A percentile compares a stretch with the other conserved stretches of the same genome.
Evolutionary conservation across 2,888 invertebrate species (phyloP).

Genomic region (Drosophila vallismaia): DNA sequence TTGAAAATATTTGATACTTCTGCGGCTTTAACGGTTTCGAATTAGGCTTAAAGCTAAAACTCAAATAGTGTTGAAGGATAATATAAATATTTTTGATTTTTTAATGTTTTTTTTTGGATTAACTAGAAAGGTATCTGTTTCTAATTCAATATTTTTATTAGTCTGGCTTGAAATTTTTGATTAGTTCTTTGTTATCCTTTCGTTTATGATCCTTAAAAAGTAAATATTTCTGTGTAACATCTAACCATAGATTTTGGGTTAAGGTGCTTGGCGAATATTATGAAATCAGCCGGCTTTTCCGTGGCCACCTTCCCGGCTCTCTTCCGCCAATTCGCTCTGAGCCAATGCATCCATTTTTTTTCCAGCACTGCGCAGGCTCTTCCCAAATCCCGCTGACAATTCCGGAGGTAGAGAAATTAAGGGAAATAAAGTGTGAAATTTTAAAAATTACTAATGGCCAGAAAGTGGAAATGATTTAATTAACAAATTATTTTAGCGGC

Average conservation of each 20-base stretch:
- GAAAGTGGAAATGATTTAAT: neutral
- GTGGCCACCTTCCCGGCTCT: conserved; percentile 9
- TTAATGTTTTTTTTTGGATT: too few relatives aligned
- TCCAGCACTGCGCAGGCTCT: conserved; percentile 4
- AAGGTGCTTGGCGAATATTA: conserved; percentile 30
- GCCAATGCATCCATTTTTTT: neutral
- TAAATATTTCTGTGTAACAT: neutral
- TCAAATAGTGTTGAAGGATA: neutral
- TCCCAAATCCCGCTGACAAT: neutral
- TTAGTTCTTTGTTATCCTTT: too few relatives aligned
- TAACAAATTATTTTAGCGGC: neutral
- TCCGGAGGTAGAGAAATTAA: neutral
- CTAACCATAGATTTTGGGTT: neutral
- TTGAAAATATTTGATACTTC: neutral
- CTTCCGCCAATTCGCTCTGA: conserved; percentile 3
- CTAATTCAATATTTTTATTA: too few relatives aligned
- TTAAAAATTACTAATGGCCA: neutral
- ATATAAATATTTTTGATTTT: too few relatives aligned
- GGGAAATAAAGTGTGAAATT: neutral
- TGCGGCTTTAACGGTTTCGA: neutral
- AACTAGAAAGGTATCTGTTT: too few relatives aligned
- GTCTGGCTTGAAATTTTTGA: too few relatives aligned
- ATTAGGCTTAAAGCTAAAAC: neutral
- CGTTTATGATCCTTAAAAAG: neutral
- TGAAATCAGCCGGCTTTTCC: conserved; percentile 55